Base-by-base conservation (phyloP, 2,113 vertebrate species). In the Aleadryas rufinucha region DNA sequence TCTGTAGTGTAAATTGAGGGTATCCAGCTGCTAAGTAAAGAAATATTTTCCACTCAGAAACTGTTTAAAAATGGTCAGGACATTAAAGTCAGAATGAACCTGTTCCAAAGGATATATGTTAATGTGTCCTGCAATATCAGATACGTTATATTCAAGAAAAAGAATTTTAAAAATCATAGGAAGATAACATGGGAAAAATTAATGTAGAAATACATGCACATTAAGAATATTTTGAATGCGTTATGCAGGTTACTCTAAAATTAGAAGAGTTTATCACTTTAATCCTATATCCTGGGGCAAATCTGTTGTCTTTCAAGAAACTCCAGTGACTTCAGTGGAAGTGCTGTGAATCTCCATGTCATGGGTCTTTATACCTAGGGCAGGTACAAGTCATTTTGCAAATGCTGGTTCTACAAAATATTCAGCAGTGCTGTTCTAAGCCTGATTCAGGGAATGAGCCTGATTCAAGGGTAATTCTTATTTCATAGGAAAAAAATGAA, bases 41-140 rank as follows among this genome's bases (percentile, higher is more conserved):
- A 91, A 84, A 95, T 94, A 89, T 88, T 96, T 97, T 96, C 95
- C 77, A 84, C 70, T 87, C 44, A 50, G 54, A 92, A n/a, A 77
- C 47, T 77, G 49, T 93, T 96, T 91, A 42, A 94, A 89, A 95
- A 78, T 68, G 52, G 28, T 68, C 63, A 72, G 35, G 45, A 89
- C 87, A 66, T 84, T 87, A 86, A 92, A 92, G 16, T 56, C 16
- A 12, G 47, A 90, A 93, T 31, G 27, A 90, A 84, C 65, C 45
- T 87, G 2, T 70, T 95, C 56, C 69, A 88, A 85, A 81, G 57
- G 47, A 31, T 82, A 61, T 21, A 45, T 45, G 37, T 49, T 72
- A 80, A 44, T 79, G 35, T 41, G 22, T 42, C 45, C 54, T 56
- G 21, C 26, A 79, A 39, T 27, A 54, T 65, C 79, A 90, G 47